Evolutionary conservation across 1,140 invertebrate genomes (phyloP).

Genomic region (Drosophila sechellia): DNA sequence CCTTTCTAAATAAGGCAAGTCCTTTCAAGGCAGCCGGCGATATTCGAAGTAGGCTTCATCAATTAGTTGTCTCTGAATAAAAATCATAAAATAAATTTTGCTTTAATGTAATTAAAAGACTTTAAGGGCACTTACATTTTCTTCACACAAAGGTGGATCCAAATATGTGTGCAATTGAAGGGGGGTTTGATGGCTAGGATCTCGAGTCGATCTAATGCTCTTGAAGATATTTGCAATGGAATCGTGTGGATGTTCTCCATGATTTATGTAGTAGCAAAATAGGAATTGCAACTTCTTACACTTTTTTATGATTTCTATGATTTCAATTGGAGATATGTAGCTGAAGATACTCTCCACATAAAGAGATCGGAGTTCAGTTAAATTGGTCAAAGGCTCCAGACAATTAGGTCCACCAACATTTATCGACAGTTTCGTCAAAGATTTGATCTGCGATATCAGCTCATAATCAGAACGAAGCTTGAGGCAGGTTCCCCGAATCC

Average conservation of each 20-base stretch:
- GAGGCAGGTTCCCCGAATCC: slow-evolving; percentile 3
- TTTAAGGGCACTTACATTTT: slow-evolving; percentile 5
- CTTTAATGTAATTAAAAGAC: not conserved
- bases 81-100: not conserved
- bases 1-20: too few species aligned
- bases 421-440: slow-evolving; percentile 6
- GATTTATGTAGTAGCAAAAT: slow-evolving; percentile 23
- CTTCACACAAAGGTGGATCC: slow-evolving; percentile 5
- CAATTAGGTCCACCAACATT: not conserved
- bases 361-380: slow-evolving; percentile 11
- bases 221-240: slow-evolving; percentile 25
- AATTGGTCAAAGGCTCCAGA: slow-evolving; percentile 8
- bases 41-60: slow-evolving; percentile 20
- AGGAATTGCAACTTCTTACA: slow-evolving; percentile 20
- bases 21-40: not conserved
- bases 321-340: slow-evolving; percentile 14
- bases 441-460: slow-evolving; percentile 6
- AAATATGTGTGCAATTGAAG: slow-evolving; percentile 14
- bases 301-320: slow-evolving; percentile 17
- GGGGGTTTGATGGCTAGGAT: slow-evolving; percentile 24
- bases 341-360: slow-evolving; percentile 20
- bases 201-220: slow-evolving; percentile 14
- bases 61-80: slow-evolving; percentile 16
- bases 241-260: not conserved
- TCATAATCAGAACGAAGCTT: slow-evolving; percentile 8